Percentiles rank a stretch among this genome's conserved stretches.
Conservation (phyloP, 2,113 vertebrate species). For the Cyanoliseus patagonus region DNA sequence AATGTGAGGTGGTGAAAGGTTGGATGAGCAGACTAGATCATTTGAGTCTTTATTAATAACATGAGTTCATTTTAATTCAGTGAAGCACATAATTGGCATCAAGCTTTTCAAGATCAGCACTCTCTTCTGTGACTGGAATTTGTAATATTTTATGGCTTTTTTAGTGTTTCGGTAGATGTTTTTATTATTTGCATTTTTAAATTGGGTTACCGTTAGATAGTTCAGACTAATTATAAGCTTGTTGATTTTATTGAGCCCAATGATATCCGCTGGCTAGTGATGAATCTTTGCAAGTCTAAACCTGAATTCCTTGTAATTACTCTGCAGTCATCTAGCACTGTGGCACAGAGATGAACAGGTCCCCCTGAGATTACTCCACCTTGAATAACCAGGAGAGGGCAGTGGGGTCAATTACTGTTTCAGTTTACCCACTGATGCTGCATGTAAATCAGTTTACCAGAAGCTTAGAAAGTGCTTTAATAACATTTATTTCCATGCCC, state of each 20-base stretch:
- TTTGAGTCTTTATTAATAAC: conserved; percentile 78
- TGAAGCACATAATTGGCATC: conserved; percentile 80
- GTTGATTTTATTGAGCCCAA: conserved; percentile 69
- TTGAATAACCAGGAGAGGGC: conserved; percentile 68
- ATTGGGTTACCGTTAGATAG: conserved; percentile 65
- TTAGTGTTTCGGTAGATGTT: conserved; percentile 58
- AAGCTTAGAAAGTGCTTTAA: conserved; percentile 24
- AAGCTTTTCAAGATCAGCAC: conserved; percentile 72
- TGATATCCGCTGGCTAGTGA: conserved; percentile 61
- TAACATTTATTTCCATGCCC: conserved; percentile 44
- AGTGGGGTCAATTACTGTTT: conserved; percentile 74
- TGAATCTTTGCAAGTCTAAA: conserved; percentile 71
- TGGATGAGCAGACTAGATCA: conserved; percentile 71
- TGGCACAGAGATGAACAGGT: conserved; percentile 59
- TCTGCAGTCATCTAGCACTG: conserved; percentile 55
- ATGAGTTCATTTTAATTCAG: conserved; percentile 80
- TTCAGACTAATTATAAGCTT: conserved; percentile 75
- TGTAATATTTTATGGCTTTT: conserved; percentile 57
- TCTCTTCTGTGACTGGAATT: conserved; percentile 66
- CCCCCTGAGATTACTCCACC: conserved; percentile 64
- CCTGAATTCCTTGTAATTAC: conserved; percentile 70
- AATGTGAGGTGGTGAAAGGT: conserved; percentile 69
- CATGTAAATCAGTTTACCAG: conserved; percentile 72
- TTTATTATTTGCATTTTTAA: conserved; percentile 79
- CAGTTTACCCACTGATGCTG: conserved; percentile 57